Percentiles rank a stretch among this genome's conserved stretches.
Conservation (phyloP, 2,888 invertebrate species). For the Idaea straminata region DNA sequence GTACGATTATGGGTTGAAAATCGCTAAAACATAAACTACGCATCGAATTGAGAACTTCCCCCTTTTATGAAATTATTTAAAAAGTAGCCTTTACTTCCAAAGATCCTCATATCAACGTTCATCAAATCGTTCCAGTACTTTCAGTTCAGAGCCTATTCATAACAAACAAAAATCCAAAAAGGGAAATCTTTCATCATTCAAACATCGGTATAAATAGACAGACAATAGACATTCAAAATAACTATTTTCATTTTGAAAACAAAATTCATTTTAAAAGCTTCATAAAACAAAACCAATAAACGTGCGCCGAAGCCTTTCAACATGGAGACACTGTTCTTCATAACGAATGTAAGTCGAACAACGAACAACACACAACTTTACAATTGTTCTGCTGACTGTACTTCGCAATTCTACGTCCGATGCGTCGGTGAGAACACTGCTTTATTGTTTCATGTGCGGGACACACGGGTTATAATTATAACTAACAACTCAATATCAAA, state of each 20-base stretch:
- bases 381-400: slow-evolving; percentile 27
- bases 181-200: no score
- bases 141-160: no score
- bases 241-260: not conserved
- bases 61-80: no score
- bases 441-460: slow-evolving; percentile 32
- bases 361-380: slow-evolving; percentile 12
- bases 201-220: no score
- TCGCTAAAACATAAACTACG: no score
- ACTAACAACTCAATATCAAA: not conserved
- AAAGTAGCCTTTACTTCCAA: no score
- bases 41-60: no score
- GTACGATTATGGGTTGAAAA: no score
- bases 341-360: not conserved
- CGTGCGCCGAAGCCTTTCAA: not conserved
- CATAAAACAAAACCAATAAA: not conserved
- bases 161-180: no score
- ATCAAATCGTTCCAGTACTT: no score
- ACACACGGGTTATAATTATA: slow-evolving; percentile 22
- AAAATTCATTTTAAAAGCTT: not conserved
- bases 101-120: no score
- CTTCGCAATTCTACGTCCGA: slow-evolving; percentile 25
- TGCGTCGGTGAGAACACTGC: slow-evolving; percentile 28
- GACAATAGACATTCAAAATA: no score
- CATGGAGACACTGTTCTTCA: slow-evolving; percentile 2